phyloP scores from a whole-genome alignment of 2,797 vertebrate species.

The Siniperca obscura region DNA sequence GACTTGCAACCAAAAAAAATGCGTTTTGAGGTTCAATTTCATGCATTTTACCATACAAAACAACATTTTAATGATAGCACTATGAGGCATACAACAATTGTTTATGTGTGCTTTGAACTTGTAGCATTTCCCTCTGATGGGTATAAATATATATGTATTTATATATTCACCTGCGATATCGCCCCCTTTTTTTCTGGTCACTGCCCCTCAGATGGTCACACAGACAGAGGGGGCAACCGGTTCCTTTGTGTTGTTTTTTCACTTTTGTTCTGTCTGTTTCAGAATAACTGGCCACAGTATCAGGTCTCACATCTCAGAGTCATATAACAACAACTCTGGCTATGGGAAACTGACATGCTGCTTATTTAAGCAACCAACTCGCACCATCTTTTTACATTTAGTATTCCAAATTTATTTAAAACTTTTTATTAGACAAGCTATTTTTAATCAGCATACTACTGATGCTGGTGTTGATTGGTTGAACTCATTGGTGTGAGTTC shows the following conservation, averaged over 20 bases:
- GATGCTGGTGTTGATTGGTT: neutral
- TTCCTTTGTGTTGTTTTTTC: conserved; percentile 76
- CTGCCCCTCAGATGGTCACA: conserved; percentile 61
- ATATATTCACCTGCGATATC: conserved; percentile 12
- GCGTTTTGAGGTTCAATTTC: neutral
- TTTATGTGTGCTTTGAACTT: neutral
- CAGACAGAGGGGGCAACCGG: conserved; percentile 62
- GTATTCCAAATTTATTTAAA: conserved; percentile 4
- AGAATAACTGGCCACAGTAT: conserved; percentile 81
- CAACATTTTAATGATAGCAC: neutral
- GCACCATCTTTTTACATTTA: conserved; percentile 33
- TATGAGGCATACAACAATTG: neutral
- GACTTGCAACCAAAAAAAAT: neutral
- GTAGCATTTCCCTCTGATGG: neutral
- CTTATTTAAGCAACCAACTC: conserved; percentile 57
- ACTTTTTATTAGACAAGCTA: neutral
- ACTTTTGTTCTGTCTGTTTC: conserved; percentile 76
- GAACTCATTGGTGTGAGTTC: neutral
- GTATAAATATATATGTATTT: neutral
- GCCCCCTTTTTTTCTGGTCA: conserved; percentile 50
- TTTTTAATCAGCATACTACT: conserved; percentile 32
- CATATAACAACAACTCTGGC: conserved; percentile 71
- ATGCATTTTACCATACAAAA: neutral
- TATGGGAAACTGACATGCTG: conserved; percentile 72
- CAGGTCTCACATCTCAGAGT: conserved; percentile 76